Base-by-base conservation (phyloP, 2,888 invertebrate species). In the Halocaridina rubra region DNA sequence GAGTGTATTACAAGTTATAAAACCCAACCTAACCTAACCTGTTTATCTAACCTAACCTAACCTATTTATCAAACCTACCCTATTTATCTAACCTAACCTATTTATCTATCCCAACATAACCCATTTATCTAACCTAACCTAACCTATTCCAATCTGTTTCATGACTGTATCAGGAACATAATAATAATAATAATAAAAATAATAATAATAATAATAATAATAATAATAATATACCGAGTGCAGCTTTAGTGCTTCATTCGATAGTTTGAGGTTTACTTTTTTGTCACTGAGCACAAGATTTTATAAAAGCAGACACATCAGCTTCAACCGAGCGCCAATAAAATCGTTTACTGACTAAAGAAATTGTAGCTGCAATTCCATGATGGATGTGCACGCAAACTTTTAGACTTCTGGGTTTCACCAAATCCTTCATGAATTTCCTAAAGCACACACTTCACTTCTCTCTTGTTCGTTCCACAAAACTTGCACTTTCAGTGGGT, bases 401-500 rank as follows among this genome's bases (percentile, higher is more conserved):
- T 69, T 79, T 53, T 2, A 32, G 30, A 79, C 29, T 79, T 69
- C 24, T 79, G 8, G 53, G 27, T 46, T 57, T 79, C 53, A 13
- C 77, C 64, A 64, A 7, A 77, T 46, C 53, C 32, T 79, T 69
- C 69, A 30, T 69, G 69, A 46, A 69, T 22, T 78, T 78, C 67
- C 22, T 57, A 29, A 61, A 79, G n/a, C 69, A 71, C 57, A 46
- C 69, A 57, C 29, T 71, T 79, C 69, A 79, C 79, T 71, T 79
- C n/a, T n/a, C n/a, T n/a, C 69, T 16, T 69, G 27, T 71, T 79
- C 53, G 30, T 79, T 71, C 69, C 53, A 69, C 69, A 53, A 79
- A 79, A 79, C 79, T 69, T 79, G 79, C 46, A 79, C 78, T 30
- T 78, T 78, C 24, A 78, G 78, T 39, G 19, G 67, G 22, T 78